Base-by-base conservation (phyloP, 2,888 invertebrate species). In the Fragum whitleyi region DNA sequence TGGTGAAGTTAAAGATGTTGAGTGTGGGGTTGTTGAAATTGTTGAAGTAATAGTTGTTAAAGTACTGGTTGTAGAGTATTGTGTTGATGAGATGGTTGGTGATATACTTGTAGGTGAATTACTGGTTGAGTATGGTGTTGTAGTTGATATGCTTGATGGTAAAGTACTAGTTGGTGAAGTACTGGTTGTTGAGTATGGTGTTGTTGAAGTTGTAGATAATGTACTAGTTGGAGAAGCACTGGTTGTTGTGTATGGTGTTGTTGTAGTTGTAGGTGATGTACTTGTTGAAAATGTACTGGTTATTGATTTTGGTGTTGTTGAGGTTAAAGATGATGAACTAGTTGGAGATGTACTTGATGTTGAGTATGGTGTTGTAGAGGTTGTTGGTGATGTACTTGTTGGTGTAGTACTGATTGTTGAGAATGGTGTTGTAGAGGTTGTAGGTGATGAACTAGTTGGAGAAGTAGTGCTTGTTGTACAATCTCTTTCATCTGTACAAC, bases 211-310 rank as follows among this genome's bases (percentile, higher is more conserved):
- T n/a, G n/a, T n/a, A n/a, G n/a, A n/a, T 29, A 29, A 14, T 61
- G 61, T 2, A 3, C 16, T 2, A 19, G 62, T 62, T 32, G 67
- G 1, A 1, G 67, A 32, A 14, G 65, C n/a, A n/a, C 51, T 32
- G 0, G 67, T 11, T 11, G 62, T 65, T 51, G 73, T 62, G 5
- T 23, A 29, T 47, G 47, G 16, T 51, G 73, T 28, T 19, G 65
- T 21, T 2, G 47, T 23, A 42, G 67, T 47, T 28, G 67, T n/a
- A 42, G 67, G 9, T 42, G 67, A 26, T 53, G 23, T 16, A 14
- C 21, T 29, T 32, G 69, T 28, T 21, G 69, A 42, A 36, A n/a
- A 26, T 0, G 28, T n/a, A 5, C 62, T 53, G 0, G 70, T 29
- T 39, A 42, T 28, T 47, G 70, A 32, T 0, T 47, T 51, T 70